These are phyloP conservation scores for Orestias chungarensis DNA, from an alignment of 2,797 vertebrate species.

Conservation along the genomic window DNA sequence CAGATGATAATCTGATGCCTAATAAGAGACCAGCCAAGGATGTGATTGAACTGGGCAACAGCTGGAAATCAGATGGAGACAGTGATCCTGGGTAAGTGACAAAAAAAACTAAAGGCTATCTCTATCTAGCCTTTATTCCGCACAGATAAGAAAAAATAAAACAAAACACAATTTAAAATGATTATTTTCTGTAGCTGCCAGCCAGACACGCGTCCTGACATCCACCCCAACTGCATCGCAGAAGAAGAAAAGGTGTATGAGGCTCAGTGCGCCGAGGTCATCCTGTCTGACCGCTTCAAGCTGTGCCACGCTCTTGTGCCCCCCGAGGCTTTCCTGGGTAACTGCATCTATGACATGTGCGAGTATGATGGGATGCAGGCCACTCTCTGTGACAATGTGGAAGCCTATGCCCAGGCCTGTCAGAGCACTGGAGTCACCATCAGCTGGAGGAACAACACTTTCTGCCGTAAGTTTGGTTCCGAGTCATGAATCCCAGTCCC, in stretches of 20 bases:
- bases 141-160: background rate
- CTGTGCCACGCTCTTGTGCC: slow-evolving; percentile 73
- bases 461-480: slow-evolving; percentile 79
- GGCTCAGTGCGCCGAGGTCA: slow-evolving; percentile 63
- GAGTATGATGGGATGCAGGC: slow-evolving; percentile 82
- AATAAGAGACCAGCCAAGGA: slow-evolving; percentile 76
- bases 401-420: slow-evolving; percentile 82
- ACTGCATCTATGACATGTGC: slow-evolving; percentile 83
- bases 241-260: slow-evolving; percentile 56
- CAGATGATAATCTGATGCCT: slow-evolving; percentile 84
- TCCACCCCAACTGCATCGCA: slow-evolving; percentile 67
- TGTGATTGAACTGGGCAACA: slow-evolving; percentile 81
- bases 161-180: background rate
- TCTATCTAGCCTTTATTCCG: background rate
- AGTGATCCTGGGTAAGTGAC: slow-evolving; percentile 77
- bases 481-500: background rate
- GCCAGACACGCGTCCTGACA: slow-evolving; percentile 72
- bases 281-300: slow-evolving; percentile 73
- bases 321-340: slow-evolving; percentile 64
- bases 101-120: background rate
- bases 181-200: slow-evolving; percentile 59
- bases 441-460: slow-evolving; percentile 83
- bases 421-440: slow-evolving; percentile 75
- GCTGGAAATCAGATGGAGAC: slow-evolving; percentile 85
- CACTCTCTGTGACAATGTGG: slow-evolving; percentile 82